These are phyloP conservation scores for Danaus chrysippus DNA, from an alignment of 2,888 invertebrate species.

Conservation along the genomic window DNA sequence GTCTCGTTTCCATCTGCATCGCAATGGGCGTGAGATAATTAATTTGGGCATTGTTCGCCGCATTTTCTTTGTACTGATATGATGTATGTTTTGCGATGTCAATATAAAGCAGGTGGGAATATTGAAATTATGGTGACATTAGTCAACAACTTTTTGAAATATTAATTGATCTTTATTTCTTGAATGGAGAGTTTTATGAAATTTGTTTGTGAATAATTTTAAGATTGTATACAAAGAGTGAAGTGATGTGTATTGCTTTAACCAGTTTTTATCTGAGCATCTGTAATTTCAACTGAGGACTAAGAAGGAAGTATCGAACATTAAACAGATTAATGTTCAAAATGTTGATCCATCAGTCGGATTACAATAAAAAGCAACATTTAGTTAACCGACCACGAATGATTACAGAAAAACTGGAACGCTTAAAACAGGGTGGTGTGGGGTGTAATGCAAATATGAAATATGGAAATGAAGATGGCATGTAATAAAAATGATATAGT, in stretches of 20 bases:
- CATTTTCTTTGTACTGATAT: slow-evolving; percentile 36
- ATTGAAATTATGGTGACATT: slow-evolving; percentile 5
- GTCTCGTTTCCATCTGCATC: slow-evolving; percentile 36
- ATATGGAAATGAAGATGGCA: slow-evolving; percentile 84
- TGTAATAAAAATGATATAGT: slow-evolving; percentile 90
- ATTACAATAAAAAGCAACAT: background rate
- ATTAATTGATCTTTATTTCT: background rate
- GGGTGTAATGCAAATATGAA: slow-evolving; percentile 79
- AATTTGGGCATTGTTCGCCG: slow-evolving; percentile 51
- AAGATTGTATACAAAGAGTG: background rate
- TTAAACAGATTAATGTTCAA: too few species aligned
- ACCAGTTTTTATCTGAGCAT: too few species aligned
- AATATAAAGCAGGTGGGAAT: slow-evolving; percentile 7
- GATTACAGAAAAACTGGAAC: slow-evolving; percentile 74
- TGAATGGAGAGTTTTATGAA: background rate
- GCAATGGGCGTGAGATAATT: slow-evolving; percentile 50
- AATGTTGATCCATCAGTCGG: background rate
- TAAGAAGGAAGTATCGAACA: too few species aligned
- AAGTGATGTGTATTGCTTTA: too few species aligned
- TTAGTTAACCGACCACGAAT: slow-evolving; percentile 21
- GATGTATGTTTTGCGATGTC: slow-evolving; percentile 21
- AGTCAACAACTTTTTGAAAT: slow-evolving; percentile 6
- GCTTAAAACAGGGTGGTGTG: slow-evolving; percentile 55
- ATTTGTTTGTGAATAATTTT: background rate
- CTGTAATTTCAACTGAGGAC: too few species aligned